A percentile compares a stretch with the other conserved stretches of the same genome.
Conservation (phyloP, 2,113 vertebrate genomes). For the Notothenia rossii region DNA sequence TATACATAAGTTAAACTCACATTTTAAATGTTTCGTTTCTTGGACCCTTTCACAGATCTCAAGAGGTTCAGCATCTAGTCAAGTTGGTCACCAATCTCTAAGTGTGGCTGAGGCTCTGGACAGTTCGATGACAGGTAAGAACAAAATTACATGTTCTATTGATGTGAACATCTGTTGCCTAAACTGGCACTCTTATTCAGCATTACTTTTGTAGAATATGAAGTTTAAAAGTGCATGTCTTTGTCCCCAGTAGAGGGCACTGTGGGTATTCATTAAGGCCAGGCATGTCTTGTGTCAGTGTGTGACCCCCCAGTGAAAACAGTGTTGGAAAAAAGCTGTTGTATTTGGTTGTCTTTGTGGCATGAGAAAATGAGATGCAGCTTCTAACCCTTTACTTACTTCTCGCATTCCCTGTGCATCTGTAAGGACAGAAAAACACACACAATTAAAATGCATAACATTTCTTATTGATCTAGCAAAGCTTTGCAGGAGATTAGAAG, state of each 20-base stretch:
- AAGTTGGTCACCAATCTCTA: neutral
- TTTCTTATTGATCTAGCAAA: conserved; percentile 32
- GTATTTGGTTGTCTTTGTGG: conserved; percentile 74
- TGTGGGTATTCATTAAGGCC: conserved; percentile 69
- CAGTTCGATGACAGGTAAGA: conserved; percentile 28
- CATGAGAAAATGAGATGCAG: conserved; percentile 71
- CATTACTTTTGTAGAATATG: conserved; percentile 13
- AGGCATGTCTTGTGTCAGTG: conserved; percentile 15
- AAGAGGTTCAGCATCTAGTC: neutral
- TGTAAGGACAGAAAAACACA: conserved; percentile 41
- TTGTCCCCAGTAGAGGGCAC: conserved; percentile 80
- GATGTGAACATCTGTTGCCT: conserved; percentile 42
- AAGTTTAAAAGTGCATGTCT: conserved; percentile 19
- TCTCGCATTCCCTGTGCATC: conserved; percentile 21
- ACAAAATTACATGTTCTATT: conserved; percentile 44
- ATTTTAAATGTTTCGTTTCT: neutral
- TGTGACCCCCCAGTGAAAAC: conserved; percentile 55
- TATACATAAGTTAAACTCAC: neutral
- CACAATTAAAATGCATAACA: conserved; percentile 21
- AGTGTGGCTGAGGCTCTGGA: neutral
- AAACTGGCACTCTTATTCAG: conserved; percentile 27
- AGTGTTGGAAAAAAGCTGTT: conserved; percentile 73
- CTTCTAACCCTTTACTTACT: conserved; percentile 8
- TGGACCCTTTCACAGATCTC: conserved; percentile 12
- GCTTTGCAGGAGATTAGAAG: conserved; percentile 28